These are phyloP conservation scores for Gisinianus flammeolus DNA, from an alignment of 2,888 invertebrate species.

Conservation along the genomic window DNA sequence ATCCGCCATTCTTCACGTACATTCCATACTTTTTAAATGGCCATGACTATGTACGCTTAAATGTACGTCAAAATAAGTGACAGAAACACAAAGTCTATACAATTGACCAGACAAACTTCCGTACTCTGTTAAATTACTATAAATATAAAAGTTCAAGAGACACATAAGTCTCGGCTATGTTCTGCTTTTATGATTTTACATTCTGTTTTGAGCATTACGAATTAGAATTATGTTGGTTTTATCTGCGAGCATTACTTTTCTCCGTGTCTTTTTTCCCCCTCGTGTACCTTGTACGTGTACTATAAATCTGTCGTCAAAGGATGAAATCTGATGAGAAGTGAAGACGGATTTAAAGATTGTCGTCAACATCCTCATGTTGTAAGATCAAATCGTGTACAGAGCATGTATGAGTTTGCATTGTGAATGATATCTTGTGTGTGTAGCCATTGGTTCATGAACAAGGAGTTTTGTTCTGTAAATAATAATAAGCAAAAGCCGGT, in stretches of 20 bases:
- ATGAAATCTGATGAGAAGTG: background rate
- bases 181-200: background rate
- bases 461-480: too few species aligned
- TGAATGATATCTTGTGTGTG: background rate
- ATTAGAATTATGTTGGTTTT: background rate
- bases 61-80: too few species aligned
- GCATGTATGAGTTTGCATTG: background rate
- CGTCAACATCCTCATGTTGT: background rate
- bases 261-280: background rate
- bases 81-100: too few species aligned
- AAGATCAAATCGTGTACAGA: background rate
- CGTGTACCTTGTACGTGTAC: background rate
- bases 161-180: background rate
- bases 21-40: too few species aligned
- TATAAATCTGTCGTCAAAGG: background rate
- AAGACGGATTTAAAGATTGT: slow-evolving; percentile 5
- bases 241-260: background rate
- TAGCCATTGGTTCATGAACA: too few species aligned
- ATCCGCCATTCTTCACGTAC: too few species aligned
- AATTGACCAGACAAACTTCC: too few species aligned
- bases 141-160: too few species aligned
- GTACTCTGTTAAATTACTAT: too few species aligned
- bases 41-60: too few species aligned
- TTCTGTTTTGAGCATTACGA: background rate
- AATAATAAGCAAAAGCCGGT: background rate